Evolutionary conservation across 2,888 invertebrate genomes (phyloP).

Genomic region (Camptogramma bilineatum): DNA sequence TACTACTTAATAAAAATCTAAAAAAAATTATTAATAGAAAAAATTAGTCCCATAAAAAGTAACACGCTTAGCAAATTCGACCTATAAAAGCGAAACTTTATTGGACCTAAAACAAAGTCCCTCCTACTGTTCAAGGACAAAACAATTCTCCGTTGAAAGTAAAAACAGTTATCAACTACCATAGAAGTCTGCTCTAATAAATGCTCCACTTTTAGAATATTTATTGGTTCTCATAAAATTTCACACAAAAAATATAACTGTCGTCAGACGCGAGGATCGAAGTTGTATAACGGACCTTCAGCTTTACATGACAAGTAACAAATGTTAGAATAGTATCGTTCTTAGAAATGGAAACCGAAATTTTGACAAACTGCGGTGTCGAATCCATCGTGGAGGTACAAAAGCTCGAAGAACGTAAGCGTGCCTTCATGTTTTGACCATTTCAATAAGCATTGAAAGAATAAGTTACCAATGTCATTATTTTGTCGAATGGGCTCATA

Average conservation of each 20-base stretch:
- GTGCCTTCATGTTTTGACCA: conserved; percentile 80
- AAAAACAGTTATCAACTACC: conserved; percentile 82
- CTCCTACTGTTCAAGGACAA: conserved; percentile 60
- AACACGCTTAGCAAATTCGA: conserved; percentile 42
- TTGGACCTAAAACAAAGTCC: conserved; percentile 57
- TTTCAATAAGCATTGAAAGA: conserved; percentile 73
- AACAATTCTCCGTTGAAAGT: conserved; percentile 73
- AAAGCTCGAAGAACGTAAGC: conserved; percentile 71
- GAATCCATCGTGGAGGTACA: conserved; percentile 66
- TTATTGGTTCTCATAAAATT: conserved; percentile 78
- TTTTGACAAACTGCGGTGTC: conserved; percentile 83
- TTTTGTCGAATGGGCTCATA: conserved; percentile 67
- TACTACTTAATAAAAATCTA: too few relatives aligned
- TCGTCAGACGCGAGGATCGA: conserved; percentile 60
- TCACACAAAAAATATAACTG: conserved; percentile 69
- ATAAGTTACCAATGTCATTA: conserved; percentile 80
- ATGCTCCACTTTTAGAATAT: conserved; percentile 79
- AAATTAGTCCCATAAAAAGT: conserved; percentile 11
- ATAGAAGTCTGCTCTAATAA: conserved; percentile 79
- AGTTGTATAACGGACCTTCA: conserved; percentile 75
- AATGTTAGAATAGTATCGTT: conserved; percentile 64
- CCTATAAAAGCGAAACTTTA: conserved; percentile 77
- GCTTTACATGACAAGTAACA: conserved; percentile 66
- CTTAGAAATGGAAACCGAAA: conserved; percentile 81
- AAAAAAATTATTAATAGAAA: too few relatives aligned